A percentile compares a stretch with the other conserved stretches of the same genome.
Evolutionary conservation across 2,797 vertebrate species (phyloP).

Genomic region (Enteromius paludinosus): DNA sequence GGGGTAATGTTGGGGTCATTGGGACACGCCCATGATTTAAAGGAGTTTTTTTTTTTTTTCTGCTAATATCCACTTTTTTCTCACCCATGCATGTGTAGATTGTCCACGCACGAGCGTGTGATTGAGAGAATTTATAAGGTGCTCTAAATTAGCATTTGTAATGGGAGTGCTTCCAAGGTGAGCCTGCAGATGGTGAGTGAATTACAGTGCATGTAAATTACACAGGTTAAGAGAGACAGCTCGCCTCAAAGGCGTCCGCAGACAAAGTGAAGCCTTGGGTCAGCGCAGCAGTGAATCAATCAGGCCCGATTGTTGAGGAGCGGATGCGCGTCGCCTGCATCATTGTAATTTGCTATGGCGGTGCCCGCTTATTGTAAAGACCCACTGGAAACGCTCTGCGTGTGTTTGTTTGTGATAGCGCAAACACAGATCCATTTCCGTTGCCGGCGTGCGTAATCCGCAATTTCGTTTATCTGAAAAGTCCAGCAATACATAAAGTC

Average conservation of each 20-base stretch:
- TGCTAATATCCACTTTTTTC: slow-evolving; percentile 42
- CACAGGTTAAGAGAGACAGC: slow-evolving; percentile 55
- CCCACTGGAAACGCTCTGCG: slow-evolving; percentile 22
- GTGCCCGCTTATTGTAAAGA: slow-evolving; percentile 16
- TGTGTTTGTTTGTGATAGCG: slow-evolving; percentile 32
- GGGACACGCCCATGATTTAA: slow-evolving; percentile 80
- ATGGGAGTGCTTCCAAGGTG: slow-evolving; percentile 62
- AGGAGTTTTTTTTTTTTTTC: slow-evolving; percentile 61
- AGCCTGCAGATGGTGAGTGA: slow-evolving; percentile 59
- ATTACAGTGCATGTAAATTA: slow-evolving; percentile 65
- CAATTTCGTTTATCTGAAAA: slow-evolving; percentile 30
- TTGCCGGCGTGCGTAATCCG: slow-evolving; percentile 5
- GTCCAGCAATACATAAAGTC: slow-evolving; percentile 39
- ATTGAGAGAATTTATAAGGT: slow-evolving; percentile 62
- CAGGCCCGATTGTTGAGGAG: slow-evolving; percentile 33
- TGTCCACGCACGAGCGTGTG: slow-evolving; percentile 9
- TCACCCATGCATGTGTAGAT: background rate
- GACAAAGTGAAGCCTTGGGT: slow-evolving; percentile 59
- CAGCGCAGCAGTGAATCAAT: slow-evolving; percentile 57
- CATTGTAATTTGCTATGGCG: slow-evolving; percentile 27
- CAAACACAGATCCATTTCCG: slow-evolving; percentile 22
- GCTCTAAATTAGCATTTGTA: slow-evolving; percentile 68
- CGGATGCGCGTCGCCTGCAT: slow-evolving; percentile 23
- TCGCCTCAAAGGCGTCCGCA: slow-evolving; percentile 49
- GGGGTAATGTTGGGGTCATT: slow-evolving; percentile 82